Evolutionary conservation across 2,113 vertebrate species (phyloP).

Genomic region (Chaetorhynchus papuensis): DNA sequence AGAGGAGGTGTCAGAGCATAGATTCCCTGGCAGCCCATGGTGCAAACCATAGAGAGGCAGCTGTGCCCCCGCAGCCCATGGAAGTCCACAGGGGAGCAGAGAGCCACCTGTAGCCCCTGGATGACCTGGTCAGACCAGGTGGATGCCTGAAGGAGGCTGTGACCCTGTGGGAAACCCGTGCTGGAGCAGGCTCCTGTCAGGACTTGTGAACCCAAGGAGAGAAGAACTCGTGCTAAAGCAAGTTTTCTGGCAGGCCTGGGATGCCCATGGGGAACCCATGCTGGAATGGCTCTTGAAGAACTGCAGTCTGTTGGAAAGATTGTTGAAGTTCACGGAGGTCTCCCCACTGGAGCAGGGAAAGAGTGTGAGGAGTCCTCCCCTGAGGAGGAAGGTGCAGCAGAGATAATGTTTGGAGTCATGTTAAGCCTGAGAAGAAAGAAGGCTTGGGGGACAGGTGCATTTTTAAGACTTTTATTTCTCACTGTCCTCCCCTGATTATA

Average conservation of each 20-base stretch:
- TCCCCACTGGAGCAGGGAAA: not conserved
- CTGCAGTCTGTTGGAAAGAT: not conserved
- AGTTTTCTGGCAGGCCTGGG: not conserved
- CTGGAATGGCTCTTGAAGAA: not conserved
- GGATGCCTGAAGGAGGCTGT: not conserved
- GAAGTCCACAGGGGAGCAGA: not conserved
- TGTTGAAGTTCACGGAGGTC: not conserved
- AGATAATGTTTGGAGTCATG: not conserved
- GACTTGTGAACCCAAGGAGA: not conserved
- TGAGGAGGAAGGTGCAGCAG: not conserved
- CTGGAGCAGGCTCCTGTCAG: not conserved
- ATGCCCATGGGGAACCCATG: too few species aligned
- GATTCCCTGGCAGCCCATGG: not conserved
- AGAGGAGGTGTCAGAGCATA: not conserved
- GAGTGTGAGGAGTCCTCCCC: not conserved
- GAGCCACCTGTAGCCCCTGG: not conserved
- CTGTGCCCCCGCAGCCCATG: not conserved
- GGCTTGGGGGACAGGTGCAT: fast-evolving
- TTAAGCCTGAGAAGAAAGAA: fast-evolving
- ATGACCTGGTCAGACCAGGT: not conserved
- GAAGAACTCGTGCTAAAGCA: not conserved
- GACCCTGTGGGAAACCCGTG: not conserved
- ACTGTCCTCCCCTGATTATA: not conserved
- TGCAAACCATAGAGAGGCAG: not conserved
- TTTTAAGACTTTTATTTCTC: not conserved